These are phyloP conservation scores for Heteronetta atricapilla DNA, from an alignment of 2,113 vertebrate species.

Conservation along the genomic window DNA sequence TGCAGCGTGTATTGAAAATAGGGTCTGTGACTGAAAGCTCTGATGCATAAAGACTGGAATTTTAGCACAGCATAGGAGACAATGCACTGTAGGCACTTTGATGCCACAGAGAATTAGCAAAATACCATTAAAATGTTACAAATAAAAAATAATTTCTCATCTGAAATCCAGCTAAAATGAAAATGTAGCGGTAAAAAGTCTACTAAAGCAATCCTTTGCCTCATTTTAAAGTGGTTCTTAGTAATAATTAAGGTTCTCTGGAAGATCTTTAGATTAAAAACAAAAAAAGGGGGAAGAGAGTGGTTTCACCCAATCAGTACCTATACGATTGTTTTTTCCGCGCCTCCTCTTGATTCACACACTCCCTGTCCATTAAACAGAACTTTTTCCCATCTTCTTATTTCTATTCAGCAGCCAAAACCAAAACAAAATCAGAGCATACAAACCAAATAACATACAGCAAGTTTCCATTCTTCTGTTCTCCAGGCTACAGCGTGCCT, in stretches of 20 bases:
- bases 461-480: slow-evolving; percentile 11
- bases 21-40: background rate
- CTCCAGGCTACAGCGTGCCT: background rate
- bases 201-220: background rate
- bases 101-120: background rate
- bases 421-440: background rate
- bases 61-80: background rate
- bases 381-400: background rate
- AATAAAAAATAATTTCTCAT: background rate
- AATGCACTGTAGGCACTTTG: background rate
- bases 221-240: background rate
- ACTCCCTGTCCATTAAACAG: background rate
- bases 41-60: background rate
- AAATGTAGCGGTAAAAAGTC: background rate
- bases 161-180: background rate
- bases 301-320: background rate
- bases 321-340: background rate
- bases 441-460: background rate
- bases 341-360: background rate
- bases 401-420: background rate
- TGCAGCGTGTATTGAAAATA: background rate
- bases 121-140: background rate
- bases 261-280: background rate
- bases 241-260: background rate
- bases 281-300: background rate